A percentile compares a stretch with the other conserved stretches of the same genome.
Evolutionary conservation across 2,797 vertebrate species (phyloP).

Genomic region (Onychomys torridus): DNA sequence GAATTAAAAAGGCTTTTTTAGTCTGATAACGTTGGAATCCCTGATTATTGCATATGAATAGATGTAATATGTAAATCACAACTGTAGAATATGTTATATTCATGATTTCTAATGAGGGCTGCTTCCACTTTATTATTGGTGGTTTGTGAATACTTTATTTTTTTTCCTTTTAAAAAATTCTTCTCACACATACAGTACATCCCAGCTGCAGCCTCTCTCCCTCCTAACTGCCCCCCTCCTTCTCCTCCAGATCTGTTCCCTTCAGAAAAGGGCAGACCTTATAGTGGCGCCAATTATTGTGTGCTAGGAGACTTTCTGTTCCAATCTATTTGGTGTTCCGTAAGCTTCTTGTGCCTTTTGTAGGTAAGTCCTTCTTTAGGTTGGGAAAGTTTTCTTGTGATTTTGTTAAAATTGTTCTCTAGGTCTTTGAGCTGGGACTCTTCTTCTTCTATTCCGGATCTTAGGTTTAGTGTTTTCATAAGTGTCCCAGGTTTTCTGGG

Average conservation of each 20-base stretch:
- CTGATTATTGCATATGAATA: conserved; percentile 44
- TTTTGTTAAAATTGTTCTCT: neutral
- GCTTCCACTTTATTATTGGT: neutral
- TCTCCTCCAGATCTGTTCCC: neutral
- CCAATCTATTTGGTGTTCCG: neutral
- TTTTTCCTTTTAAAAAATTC: neutral
- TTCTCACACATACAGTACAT: too few relatives aligned
- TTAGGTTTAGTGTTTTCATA: neutral
- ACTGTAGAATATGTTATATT: conserved; percentile 45
- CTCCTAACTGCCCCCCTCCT: neutral
- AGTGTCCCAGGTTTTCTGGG: neutral
- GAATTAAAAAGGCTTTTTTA: conserved; percentile 49
- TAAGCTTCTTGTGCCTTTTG: neutral
- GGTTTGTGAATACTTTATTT: neutral
- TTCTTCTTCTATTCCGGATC: neutral
- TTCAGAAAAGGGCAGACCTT: neutral
- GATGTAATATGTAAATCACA: conserved; percentile 14
- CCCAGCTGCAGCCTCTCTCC: neutral
- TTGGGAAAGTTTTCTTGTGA: neutral
- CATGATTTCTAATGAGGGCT: conserved; percentile 44
- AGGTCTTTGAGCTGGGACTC: neutral
- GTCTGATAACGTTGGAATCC: neutral
- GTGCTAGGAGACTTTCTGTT: neutral
- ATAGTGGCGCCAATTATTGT: neutral
- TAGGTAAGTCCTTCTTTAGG: neutral